phyloP scores from a whole-genome alignment of 2,797 vertebrate genomes.

The Heteromormyrus szaboi region DNA sequence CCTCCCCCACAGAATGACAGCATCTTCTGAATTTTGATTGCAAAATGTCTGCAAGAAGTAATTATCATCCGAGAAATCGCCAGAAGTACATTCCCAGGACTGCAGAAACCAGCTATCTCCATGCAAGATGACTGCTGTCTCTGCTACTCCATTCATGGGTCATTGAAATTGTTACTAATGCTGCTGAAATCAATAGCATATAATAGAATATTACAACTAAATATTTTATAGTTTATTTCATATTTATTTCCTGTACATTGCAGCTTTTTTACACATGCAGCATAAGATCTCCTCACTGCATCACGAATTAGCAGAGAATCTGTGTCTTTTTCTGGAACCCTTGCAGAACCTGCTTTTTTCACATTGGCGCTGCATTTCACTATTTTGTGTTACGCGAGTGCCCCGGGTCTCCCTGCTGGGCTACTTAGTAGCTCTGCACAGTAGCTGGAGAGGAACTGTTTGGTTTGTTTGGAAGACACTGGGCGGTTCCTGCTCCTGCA shows the following conservation, averaged over 20 bases:
- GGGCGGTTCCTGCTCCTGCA: slow-evolving; percentile 2
- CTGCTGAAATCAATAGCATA: not conserved
- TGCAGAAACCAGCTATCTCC: not conserved
- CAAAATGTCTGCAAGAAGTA: not conserved
- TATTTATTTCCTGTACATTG: not conserved
- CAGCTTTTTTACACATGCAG: not conserved
- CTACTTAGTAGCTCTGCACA: not conserved
- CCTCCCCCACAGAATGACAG: not conserved
- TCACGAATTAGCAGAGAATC: not conserved
- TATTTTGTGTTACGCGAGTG: slow-evolving; percentile 21
- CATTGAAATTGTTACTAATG: not conserved
- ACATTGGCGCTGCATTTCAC: not conserved
- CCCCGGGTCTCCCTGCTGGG: slow-evolving; percentile 25
- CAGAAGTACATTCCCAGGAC: not conserved
- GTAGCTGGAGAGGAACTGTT: not conserved
- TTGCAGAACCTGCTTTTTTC: slow-evolving; percentile 48
- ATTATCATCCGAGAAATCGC: not conserved
- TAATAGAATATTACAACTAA: not conserved
- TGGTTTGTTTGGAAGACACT: slow-evolving; percentile 13
- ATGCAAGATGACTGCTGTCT: not conserved
- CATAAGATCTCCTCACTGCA: not conserved
- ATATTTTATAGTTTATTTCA: not conserved
- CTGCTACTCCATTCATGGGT: not conserved
- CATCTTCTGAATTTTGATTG: not conserved
- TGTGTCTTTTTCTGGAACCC: not conserved